Conservation (phyloP, 2,113 vertebrate species). For the Caretta caretta region DNA sequence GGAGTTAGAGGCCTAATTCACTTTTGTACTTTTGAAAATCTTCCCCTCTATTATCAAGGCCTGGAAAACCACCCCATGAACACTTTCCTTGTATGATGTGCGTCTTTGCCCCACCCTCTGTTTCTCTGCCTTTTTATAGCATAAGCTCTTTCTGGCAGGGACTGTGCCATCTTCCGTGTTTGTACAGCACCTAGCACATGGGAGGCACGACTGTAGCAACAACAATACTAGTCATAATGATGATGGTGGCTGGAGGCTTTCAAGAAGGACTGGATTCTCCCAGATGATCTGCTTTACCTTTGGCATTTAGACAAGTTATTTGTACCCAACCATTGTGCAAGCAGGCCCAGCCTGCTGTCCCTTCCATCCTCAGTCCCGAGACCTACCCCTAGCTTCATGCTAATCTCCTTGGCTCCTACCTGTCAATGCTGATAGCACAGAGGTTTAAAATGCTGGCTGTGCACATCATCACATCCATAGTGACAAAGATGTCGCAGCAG, state of each 20-base stretch:
- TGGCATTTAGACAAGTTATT: not conserved
- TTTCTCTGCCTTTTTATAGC: not conserved
- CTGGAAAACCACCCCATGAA: not conserved
- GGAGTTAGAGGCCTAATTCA: not conserved
- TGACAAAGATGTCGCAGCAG: conserved; percentile 94
- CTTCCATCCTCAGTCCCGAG: not conserved
- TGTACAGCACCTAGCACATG: not conserved
- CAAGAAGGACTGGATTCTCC: not conserved
- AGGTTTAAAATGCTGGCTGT: conserved; percentile 98
- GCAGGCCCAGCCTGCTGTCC: not conserved
- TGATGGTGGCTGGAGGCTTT: not conserved
- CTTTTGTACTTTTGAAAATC: not conserved
- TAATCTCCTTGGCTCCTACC: conserved; percentile 78
- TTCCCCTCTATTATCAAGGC: not conserved
- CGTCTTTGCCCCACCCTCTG: not conserved
- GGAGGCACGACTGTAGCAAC: not conserved
- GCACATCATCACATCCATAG: conserved; percentile 98
- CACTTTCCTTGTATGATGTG: not conserved
- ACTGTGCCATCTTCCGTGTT: not conserved
- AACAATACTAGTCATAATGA: not conserved
- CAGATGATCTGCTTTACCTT: not conserved
- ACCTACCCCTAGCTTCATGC: not conserved
- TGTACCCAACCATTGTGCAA: accelerated
- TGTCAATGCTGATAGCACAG: conserved; percentile 97
- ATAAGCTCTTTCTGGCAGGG: not conserved